Percentiles rank a stretch among this genome's conserved stretches.
These are phyloP conservation scores for Drosophila kepulauana DNA, from an alignment of 1,140 invertebrate genomes.

Conservation along the genomic window DNA sequence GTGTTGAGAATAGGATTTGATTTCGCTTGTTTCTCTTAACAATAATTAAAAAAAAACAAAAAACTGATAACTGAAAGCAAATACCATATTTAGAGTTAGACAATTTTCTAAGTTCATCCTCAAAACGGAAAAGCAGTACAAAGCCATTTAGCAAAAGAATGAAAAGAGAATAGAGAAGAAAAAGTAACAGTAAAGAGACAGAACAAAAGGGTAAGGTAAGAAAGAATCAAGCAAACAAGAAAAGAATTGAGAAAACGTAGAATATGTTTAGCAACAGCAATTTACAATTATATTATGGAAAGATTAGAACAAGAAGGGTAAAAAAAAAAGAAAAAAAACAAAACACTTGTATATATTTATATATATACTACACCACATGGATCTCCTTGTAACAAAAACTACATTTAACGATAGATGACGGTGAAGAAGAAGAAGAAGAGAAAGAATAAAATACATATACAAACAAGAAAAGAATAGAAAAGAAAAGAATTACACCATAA, in stretches of 20 bases:
- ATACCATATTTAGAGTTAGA: conserved; percentile 36
- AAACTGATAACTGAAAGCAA: background rate
- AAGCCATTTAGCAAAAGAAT: conserved; percentile 32
- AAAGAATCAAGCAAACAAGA: conserved; percentile 5
- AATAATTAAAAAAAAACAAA: background rate
- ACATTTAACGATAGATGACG: conserved; percentile 31
- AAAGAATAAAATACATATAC: conserved; percentile 43
- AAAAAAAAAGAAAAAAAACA: too few relatives aligned
- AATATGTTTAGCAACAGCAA: conserved; percentile 11
- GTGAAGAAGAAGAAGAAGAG: background rate
- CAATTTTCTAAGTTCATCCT: conserved; percentile 39
- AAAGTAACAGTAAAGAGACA: conserved; percentile 21
- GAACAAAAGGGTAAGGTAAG: conserved; percentile 8
- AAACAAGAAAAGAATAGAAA: background rate
- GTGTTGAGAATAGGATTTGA: conserved; percentile 13
- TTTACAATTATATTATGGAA: conserved; percentile 18
- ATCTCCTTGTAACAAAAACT: conserved; percentile 66
- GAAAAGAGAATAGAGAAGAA: conserved; percentile 8
- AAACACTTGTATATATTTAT: too few relatives aligned
- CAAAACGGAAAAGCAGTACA: conserved; percentile 37
- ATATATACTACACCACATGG: conserved; percentile 57
- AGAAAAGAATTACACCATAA: conserved; percentile 23
- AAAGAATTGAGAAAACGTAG: conserved; percentile 3
- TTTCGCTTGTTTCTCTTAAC: background rate
- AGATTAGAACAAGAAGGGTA: conserved; percentile 1